These are phyloP conservation scores for Mungos mungo DNA, from an alignment of 2,113 vertebrate species.

Conservation along the genomic window DNA sequence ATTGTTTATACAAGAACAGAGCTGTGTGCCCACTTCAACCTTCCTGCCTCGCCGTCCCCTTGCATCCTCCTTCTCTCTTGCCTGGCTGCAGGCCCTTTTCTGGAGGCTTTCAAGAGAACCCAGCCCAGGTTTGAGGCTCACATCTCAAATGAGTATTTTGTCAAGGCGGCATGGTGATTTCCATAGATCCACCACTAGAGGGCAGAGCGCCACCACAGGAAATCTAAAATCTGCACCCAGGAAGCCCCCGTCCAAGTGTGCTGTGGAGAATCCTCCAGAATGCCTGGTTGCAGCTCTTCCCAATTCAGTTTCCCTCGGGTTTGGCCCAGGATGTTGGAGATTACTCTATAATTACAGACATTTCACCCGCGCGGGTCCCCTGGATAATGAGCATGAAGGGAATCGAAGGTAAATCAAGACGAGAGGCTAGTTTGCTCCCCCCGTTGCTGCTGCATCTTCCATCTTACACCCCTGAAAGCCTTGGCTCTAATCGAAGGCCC, in stretches of 20 bases:
- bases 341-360: neutral
- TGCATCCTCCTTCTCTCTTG: neutral
- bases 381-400: neutral
- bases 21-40: too few species aligned
- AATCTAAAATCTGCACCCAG: accelerated
- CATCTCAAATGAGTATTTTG: too few species aligned
- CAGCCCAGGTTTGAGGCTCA: neutral
- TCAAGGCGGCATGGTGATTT: neutral
- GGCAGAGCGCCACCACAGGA: slow-evolving; percentile 31
- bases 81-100: neutral
- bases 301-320: neutral
- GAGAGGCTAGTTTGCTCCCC: neutral
- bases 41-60: neutral
- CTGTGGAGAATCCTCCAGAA: neutral
- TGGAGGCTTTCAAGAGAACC: neutral
- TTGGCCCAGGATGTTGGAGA: neutral
- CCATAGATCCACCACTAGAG: slow-evolving; percentile 43
- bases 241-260: accelerated
- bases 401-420: neutral
- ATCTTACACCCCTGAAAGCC: neutral
- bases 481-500: neutral
- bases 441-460: neutral
- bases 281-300: neutral
- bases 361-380: neutral
- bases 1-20: neutral